Evolutionary conservation across 2,888 invertebrate genomes (phyloP).

Genomic region (Schizotus pectinicornis): DNA sequence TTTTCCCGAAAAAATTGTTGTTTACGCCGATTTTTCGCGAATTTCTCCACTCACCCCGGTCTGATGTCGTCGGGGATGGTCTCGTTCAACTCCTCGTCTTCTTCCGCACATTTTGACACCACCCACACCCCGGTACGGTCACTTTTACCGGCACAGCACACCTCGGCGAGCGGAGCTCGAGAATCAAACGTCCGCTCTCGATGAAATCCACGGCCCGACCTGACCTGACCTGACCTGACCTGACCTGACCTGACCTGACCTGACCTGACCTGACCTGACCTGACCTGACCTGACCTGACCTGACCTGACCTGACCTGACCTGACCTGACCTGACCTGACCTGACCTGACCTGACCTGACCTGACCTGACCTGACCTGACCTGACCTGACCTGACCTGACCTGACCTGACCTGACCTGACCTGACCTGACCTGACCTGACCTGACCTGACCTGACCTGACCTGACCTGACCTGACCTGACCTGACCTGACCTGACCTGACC

Average conservation of each 20-base stretch:
- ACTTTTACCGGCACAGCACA: too few relatives aligned
- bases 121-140: too few relatives aligned
- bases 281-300: slow-evolving; percentile 23
- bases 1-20: too few relatives aligned
- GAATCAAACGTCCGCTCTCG: too few relatives aligned
- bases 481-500: slow-evolving; percentile 8
- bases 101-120: too few relatives aligned
- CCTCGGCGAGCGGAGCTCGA: too few relatives aligned
- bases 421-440: slow-evolving; percentile 8
- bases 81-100: too few relatives aligned
- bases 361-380: slow-evolving; percentile 8
- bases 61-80: too few relatives aligned
- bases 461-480: slow-evolving; percentile 8
- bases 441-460: slow-evolving; percentile 8
- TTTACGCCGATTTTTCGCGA: too few relatives aligned
- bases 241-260: slow-evolving; percentile 24
- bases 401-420: slow-evolving; percentile 8
- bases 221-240: slow-evolving; percentile 22
- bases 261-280: slow-evolving; percentile 23
- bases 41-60: too few relatives aligned
- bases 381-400: slow-evolving; percentile 8
- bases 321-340: slow-evolving; percentile 20
- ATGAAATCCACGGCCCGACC: slow-evolving; percentile 24
- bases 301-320: slow-evolving; percentile 17
- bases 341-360: slow-evolving; percentile 12